Evolutionary conservation across 2,113 vertebrate species (phyloP).

Genomic region (Notarius quadriscutis): DNA sequence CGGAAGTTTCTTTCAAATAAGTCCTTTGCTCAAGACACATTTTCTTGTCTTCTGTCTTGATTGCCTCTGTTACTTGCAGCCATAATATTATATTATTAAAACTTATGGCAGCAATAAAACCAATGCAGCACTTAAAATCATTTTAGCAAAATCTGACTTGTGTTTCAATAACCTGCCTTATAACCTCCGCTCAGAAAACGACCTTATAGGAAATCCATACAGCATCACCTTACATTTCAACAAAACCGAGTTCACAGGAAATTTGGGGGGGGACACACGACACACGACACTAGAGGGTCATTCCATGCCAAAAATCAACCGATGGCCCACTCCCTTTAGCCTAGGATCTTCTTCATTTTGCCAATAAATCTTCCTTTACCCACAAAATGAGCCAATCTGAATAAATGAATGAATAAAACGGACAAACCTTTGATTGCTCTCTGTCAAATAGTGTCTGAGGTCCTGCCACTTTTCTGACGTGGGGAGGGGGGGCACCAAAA

Average conservation of each 20-base stretch:
- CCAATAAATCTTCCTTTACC: no score
- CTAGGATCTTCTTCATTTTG: no score
- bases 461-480: no score
- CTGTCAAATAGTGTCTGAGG: no score
- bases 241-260: not conserved
- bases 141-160: not conserved
- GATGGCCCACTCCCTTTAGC: no score
- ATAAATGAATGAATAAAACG: no score
- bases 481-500: no score
- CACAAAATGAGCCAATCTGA: no score
- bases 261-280: no score
- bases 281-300: no score
- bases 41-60: not conserved
- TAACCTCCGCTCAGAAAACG: not conserved
- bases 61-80: not conserved
- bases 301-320: no score
- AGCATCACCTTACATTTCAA: not conserved
- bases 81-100: not conserved
- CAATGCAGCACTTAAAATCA: not conserved
- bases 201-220: not conserved
- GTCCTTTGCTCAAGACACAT: not conserved
- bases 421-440: no score
- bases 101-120: conserved; percentile 10
- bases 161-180: conserved; percentile 9
- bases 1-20: not conserved